Base-by-base conservation (phyloP, 2,888 invertebrate genomes). In the Autographa gamma region DNA sequence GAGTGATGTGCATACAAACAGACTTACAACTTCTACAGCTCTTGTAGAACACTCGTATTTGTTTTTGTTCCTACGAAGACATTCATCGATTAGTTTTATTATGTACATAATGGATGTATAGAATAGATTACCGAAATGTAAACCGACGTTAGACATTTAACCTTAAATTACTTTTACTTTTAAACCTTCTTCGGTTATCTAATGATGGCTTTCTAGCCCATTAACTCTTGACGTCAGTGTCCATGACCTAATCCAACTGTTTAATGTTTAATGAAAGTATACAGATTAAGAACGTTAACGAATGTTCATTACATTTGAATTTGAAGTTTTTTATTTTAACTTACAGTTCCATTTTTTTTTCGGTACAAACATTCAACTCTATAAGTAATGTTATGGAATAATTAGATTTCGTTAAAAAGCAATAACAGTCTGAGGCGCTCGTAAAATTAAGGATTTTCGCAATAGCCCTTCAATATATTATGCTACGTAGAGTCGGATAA, bases 211-310 rank as follows among this genome's bases (percentile, higher is more conserved):
- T 88, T 90, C 88, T 85, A 86, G 76, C 81, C 77, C 84, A 85
- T 86, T 88, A 85, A 75, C 73, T 73, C 69, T 72, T 80, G 76
- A 85, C 87, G 88, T 87, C 87, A 86, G 60, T 70, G 79, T 76
- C 87, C 90, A 81, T 88, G 91, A 93, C 91, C 93, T 92, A 89
- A 85, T 86, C 79, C 84, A 89, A 89, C 83, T 71, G 66, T 66
- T 71, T 73, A 80, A 80, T 73, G 77, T 66, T 41, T 73, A 63
- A 70, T 79, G 79, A 82, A 79, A 80, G 79, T 72, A 73, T 69
- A 81, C 69, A 71, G 69, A 79, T 76, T 66, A 80, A 62, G 48
- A 19, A 32, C 14, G 66, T 68, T 69, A 77, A 74, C 59, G 54
- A 64, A 34, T 19, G 18, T 25, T 32, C 14, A 56, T 71, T 60